Evolutionary conservation across 2,113 vertebrate species (phyloP).

Genomic region (Symphodus melops): DNA sequence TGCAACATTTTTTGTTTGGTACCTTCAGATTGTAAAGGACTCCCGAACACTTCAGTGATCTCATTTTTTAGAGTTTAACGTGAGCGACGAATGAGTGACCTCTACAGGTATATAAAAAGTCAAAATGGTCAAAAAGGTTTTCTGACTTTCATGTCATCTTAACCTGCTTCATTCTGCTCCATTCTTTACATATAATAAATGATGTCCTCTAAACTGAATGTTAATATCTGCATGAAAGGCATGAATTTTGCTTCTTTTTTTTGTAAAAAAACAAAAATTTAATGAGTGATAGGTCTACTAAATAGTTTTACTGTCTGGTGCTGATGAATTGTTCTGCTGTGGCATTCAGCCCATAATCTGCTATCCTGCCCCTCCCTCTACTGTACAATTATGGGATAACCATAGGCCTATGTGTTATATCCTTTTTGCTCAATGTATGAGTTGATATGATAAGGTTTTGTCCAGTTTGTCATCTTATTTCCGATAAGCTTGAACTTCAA

Average conservation of each 20-base stretch:
- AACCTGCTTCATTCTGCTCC: neutral
- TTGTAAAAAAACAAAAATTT: neutral
- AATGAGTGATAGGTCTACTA: neutral
- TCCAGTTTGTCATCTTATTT: too few relatives aligned
- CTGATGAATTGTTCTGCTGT: neutral
- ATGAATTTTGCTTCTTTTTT: neutral
- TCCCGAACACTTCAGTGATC: neutral
- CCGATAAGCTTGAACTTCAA: too few relatives aligned
- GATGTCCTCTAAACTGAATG: neutral
- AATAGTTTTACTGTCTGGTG: neutral
- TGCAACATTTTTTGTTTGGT: neutral
- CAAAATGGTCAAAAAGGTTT: neutral
- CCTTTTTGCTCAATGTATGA: neutral
- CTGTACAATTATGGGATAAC: slow-evolving; percentile 55
- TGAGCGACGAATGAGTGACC: neutral
- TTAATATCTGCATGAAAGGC: neutral
- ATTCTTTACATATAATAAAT: neutral
- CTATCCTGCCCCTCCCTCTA: slow-evolving; percentile 72
- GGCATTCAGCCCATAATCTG: slow-evolving; percentile 24
- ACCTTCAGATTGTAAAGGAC: neutral
- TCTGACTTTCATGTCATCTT: neutral
- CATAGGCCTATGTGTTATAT: neutral
- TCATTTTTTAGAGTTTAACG: neutral
- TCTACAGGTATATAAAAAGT: neutral
- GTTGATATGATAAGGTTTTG: neutral